phyloP scores from a whole-genome alignment of 2,113 vertebrate genomes.

The Pomatorhinus ruficollis region DNA sequence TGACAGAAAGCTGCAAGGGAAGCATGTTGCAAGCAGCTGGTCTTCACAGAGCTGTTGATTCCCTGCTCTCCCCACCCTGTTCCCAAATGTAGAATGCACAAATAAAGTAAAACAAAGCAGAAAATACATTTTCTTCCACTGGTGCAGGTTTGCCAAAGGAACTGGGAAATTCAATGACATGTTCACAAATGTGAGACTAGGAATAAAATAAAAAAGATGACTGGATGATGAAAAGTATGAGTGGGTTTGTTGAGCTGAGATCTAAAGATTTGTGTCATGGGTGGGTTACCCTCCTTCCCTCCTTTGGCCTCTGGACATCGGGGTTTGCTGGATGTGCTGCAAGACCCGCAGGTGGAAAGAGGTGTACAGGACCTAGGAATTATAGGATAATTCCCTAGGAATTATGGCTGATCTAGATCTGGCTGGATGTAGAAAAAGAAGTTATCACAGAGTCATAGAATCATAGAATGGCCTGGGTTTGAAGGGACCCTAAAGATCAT shows the following conservation, averaged over 20 bases:
- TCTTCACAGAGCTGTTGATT: not conserved
- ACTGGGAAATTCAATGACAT: not conserved
- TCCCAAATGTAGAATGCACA: not conserved
- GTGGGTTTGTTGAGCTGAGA: not conserved
- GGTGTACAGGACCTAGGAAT: not conserved
- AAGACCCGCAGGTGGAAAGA: not conserved
- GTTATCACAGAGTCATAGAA: not conserved
- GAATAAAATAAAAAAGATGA: not conserved
- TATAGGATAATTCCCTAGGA: not conserved
- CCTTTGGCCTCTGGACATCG: not conserved
- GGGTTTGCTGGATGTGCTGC: not conserved
- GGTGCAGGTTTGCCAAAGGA: not conserved
- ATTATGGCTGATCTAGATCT: not conserved
- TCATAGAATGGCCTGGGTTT: not conserved
- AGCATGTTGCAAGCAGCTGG: constrained; percentile 24
- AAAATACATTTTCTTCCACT: not conserved
- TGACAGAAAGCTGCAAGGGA: not conserved
- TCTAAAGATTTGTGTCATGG: not conserved
- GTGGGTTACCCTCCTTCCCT: rapidly evolving
- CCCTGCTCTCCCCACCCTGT: not conserved
- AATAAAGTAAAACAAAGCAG: not conserved
- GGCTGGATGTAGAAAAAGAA: not conserved
- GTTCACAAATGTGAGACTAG: not conserved
- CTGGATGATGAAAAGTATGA: not conserved
- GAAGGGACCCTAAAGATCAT: not conserved